phyloP scores from a whole-genome alignment of 2,888 invertebrate genomes.

The Anticlea derivata region DNA sequence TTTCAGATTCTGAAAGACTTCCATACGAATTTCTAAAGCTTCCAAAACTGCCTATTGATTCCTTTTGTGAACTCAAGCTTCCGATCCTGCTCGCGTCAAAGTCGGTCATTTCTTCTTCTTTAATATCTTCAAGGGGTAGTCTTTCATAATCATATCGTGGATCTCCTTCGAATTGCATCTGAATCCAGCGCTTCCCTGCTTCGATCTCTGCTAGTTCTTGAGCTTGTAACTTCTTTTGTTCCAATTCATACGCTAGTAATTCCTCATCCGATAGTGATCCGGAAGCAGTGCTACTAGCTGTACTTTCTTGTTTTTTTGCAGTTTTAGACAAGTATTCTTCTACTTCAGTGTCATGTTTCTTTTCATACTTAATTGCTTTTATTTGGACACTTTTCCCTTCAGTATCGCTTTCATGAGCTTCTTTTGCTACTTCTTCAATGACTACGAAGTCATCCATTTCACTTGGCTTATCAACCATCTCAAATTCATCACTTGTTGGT shows the following conservation, averaged over 20 bases:
- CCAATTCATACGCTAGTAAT: slow-evolving; percentile 86
- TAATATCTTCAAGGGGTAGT: slow-evolving; percentile 94
- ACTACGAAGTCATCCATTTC: slow-evolving; percentile 94
- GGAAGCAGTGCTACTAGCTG: slow-evolving; percentile 77
- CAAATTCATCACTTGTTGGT: slow-evolving; percentile 93
- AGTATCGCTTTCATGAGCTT: slow-evolving; percentile 91
- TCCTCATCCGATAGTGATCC: slow-evolving; percentile 85
- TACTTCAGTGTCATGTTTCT: slow-evolving; percentile 87
- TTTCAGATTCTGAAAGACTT: slow-evolving; percentile 96
- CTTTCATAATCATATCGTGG: slow-evolving; percentile 91
- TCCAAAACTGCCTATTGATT: slow-evolving; percentile 90
- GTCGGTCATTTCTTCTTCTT: slow-evolving; percentile 95
- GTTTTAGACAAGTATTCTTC: slow-evolving; percentile 88
- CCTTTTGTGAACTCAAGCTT: slow-evolving; percentile 90
- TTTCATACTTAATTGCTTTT: slow-evolving; percentile 74
- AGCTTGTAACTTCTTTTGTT: slow-evolving; percentile 82
- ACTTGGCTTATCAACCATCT: slow-evolving; percentile 93
- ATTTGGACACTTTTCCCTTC: slow-evolving; percentile 93
- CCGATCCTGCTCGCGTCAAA: slow-evolving; percentile 91
- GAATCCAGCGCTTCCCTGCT: slow-evolving; percentile 94
- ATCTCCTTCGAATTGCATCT: slow-evolving; percentile 93
- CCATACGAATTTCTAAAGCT: slow-evolving; percentile 95
- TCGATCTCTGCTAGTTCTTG: slow-evolving; percentile 84
- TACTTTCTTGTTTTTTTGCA: slow-evolving; percentile 85
- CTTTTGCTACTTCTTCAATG: slow-evolving; percentile 94